A percentile compares a stretch with the other conserved stretches of the same genome.
Evolutionary conservation across 1,140 invertebrate species (phyloP).

Genomic region (Hesperophylax magnus): DNA sequence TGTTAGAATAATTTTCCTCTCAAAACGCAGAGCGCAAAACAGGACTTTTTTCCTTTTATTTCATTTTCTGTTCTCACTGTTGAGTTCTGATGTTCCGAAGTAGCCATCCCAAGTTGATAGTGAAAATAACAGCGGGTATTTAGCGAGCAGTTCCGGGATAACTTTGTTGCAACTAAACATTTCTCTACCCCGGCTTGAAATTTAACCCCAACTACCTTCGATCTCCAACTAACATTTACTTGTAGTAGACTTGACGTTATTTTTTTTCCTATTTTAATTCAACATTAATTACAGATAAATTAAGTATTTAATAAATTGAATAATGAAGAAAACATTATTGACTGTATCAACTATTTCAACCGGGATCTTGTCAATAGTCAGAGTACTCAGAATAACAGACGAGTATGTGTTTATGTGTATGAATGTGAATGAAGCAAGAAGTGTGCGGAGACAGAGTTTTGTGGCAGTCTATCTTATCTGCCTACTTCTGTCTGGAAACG

Average conservation of each 20-base stretch:
- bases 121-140: constrained; percentile 17
- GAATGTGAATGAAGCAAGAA: too few species aligned
- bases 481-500: too few species aligned
- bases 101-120: neutral
- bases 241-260: neutral
- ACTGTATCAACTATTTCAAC: too few species aligned
- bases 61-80: neutral
- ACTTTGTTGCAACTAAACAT: constrained; percentile 17
- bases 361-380: too few species aligned
- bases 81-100: neutral
- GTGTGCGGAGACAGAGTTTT: too few species aligned
- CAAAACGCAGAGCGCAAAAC: neutral
- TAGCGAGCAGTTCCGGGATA: constrained; percentile 18
- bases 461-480: too few species aligned
- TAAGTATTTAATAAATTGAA: too few species aligned
- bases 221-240: neutral
- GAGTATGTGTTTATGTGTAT: too few species aligned
- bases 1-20: neutral
- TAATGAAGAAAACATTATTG: too few species aligned
- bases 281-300: too few species aligned
- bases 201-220: neutral
- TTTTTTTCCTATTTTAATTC: too few species aligned
- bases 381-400: too few species aligned
- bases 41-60: neutral
- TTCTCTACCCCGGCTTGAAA: neutral